phyloP scores from a whole-genome alignment of 2,797 vertebrate species.

The Pogoniulus pusillus region DNA sequence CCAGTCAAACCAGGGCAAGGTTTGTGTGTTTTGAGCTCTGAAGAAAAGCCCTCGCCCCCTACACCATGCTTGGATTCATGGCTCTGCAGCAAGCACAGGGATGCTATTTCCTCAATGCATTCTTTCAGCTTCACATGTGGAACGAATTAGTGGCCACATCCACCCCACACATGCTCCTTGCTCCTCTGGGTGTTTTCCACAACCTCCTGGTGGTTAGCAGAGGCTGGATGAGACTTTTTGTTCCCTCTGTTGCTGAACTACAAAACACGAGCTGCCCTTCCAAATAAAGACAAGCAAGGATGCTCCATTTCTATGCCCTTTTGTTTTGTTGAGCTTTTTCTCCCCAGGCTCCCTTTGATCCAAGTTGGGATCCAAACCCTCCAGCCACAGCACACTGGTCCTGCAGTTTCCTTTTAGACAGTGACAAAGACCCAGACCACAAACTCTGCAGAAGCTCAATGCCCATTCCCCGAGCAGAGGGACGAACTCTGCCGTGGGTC shows the following conservation, averaged over 20 bases:
- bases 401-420: neutral
- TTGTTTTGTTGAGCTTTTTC: neutral
- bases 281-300: neutral
- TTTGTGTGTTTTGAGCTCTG: neutral
- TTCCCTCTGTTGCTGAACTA: neutral
- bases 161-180: constrained; percentile 4
- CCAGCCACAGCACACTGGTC: neutral
- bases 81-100: constrained; percentile 79
- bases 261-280: neutral
- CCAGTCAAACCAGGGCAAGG: neutral
- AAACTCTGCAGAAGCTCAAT: fast-evolving
- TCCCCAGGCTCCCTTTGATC: neutral
- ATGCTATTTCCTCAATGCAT: constrained; percentile 83
- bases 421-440: neutral
- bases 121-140: constrained; percentile 87
- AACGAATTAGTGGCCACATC: constrained; percentile 80
- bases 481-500: neutral
- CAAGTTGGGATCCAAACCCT: neutral
- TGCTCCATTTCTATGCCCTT: neutral
- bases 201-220: neutral
- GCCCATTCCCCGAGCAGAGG: neutral
- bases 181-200: constrained; percentile 80
- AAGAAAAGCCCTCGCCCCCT: constrained; percentile 30
- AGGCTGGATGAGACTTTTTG: neutral
- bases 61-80: constrained; percentile 77